Evolutionary conservation across 2,113 vertebrate genomes (phyloP).

Genomic region (Tachuris rubrigastra): DNA sequence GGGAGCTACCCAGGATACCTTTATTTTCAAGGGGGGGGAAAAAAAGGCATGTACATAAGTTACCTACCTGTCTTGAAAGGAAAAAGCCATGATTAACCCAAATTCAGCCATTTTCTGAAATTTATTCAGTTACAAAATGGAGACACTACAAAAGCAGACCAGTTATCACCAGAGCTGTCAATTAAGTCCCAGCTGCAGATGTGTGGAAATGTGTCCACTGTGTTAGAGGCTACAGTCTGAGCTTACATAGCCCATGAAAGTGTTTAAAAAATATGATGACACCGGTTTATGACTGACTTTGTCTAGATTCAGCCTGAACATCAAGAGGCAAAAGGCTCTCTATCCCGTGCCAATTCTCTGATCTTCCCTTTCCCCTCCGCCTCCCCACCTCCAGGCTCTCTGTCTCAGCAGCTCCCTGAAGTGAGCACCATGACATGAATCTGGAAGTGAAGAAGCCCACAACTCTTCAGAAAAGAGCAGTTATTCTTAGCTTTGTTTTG

Average conservation of each 20-base stretch:
- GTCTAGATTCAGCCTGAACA: not conserved
- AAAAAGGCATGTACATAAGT: not conserved
- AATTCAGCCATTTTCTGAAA: not conserved
- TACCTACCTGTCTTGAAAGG: not conserved
- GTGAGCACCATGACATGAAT: slow-evolving; percentile 31
- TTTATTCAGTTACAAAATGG: not conserved
- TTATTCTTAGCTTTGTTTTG: slow-evolving; percentile 59
- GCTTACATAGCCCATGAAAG: not conserved
- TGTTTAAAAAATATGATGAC: not conserved
- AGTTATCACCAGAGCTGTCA: not conserved
- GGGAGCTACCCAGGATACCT: not conserved
- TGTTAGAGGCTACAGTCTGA: not conserved
- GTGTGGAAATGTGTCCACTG: not conserved
- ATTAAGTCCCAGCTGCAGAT: not conserved
- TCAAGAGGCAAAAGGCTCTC: not conserved
- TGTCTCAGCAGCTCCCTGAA: slow-evolving; percentile 54
- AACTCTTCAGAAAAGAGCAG: slow-evolving; percentile 56
- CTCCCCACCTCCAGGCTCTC: slow-evolving; percentile 27
- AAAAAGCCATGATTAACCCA: not conserved
- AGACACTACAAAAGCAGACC: not conserved
- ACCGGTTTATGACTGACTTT: not conserved
- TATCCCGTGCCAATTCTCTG: not conserved
- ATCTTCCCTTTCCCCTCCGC: slow-evolving; percentile 13
- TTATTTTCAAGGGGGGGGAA: not conserved
- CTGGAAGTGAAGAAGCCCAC: slow-evolving; percentile 24